phyloP scores from a whole-genome alignment of 2,797 vertebrate genomes.

The Ctenochaetus hawaiiensis region DNA sequence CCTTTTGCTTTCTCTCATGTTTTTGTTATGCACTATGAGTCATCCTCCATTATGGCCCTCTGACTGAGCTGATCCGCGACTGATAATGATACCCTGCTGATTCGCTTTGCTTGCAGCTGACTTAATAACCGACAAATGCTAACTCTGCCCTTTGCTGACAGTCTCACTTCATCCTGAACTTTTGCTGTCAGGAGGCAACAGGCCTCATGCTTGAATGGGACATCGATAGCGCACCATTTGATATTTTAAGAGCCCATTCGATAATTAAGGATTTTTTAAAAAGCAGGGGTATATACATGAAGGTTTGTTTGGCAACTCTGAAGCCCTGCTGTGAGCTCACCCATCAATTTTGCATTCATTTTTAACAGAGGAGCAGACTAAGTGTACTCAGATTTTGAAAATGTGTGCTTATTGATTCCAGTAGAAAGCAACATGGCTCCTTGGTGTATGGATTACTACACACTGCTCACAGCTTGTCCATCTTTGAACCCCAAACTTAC shows the following conservation, averaged over 20 bases:
- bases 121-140: slow-evolving; percentile 48
- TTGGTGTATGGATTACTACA: neutral
- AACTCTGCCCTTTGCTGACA: slow-evolving; percentile 20
- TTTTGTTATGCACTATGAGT: slow-evolving; percentile 34
- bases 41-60: slow-evolving; percentile 33
- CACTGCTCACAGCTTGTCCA: neutral
- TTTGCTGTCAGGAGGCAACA: slow-evolving; percentile 24
- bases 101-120: slow-evolving; percentile 10
- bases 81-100: slow-evolving; percentile 54
- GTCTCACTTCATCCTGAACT: slow-evolving; percentile 23
- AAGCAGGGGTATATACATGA: neutral
- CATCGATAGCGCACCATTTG: neutral
- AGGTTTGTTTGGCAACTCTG: neutral
- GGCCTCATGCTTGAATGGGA: slow-evolving; percentile 13
- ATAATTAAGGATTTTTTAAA: slow-evolving; percentile 14
- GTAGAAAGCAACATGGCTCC: neutral
- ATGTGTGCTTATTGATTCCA: slow-evolving; percentile 6
- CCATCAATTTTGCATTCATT: neutral
- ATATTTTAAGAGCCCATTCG: slow-evolving; percentile 17
- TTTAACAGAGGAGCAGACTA: neutral
- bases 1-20: slow-evolving; percentile 21
- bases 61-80: slow-evolving; percentile 24
- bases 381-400: neutral
- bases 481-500: neutral
- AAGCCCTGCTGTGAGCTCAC: too few species aligned